Conservation (phyloP, 2,888 invertebrate species). For the Malachius bipustulatus region DNA sequence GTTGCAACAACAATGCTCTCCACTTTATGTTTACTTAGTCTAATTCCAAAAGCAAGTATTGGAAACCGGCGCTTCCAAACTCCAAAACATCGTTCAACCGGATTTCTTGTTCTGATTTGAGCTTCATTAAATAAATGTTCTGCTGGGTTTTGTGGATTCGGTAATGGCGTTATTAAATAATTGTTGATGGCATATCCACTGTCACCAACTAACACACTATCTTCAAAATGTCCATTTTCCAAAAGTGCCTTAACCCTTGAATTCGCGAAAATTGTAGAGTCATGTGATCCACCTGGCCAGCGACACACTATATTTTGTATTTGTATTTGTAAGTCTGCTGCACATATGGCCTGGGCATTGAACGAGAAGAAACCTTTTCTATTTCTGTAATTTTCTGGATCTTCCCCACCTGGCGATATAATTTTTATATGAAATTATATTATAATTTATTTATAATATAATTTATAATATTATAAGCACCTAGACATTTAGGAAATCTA, state of each 20-base stretch:
- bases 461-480: slow-evolving; percentile 8
- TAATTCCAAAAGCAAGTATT: slow-evolving; percentile 22
- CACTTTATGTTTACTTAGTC: slow-evolving; percentile 18
- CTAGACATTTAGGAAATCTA: slow-evolving; percentile 8
- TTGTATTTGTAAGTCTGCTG: slow-evolving; percentile 17
- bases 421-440: slow-evolving; percentile 10
- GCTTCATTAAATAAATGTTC: slow-evolving; percentile 22
- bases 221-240: slow-evolving; percentile 14
- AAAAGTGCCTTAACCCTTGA: slow-evolving; percentile 9
- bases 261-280: slow-evolving; percentile 23
- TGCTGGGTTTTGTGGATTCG: slow-evolving; percentile 14
- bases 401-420: slow-evolving; percentile 17
- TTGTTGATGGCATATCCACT: slow-evolving; percentile 23
- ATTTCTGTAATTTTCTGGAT: slow-evolving; percentile 21
- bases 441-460: too few species aligned
- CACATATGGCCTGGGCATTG: slow-evolving; percentile 23
- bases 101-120: slow-evolving; percentile 21
- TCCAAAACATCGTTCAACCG: slow-evolving; percentile 23
- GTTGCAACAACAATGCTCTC: slow-evolving; percentile 18
- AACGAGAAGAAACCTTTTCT: slow-evolving; percentile 22
- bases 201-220: slow-evolving; percentile 19
- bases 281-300: slow-evolving; percentile 23
- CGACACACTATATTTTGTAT: slow-evolving; percentile 19
- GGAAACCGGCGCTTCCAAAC: slow-evolving; percentile 25
- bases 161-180: slow-evolving; percentile 21